Conservation (phyloP, 2,113 vertebrate genomes). For the Erythrocercus mccallii region DNA sequence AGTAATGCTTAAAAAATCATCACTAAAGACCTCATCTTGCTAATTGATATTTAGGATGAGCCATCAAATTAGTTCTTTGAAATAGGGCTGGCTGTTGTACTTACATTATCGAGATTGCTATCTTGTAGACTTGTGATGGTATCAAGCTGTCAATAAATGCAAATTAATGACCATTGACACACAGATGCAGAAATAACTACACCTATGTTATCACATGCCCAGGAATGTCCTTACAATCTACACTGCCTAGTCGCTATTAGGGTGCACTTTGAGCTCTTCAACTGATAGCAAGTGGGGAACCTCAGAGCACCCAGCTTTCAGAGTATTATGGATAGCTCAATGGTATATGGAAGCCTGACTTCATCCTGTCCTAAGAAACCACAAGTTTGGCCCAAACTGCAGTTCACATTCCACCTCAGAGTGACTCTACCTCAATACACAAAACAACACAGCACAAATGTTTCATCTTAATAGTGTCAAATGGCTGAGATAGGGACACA, state of each 20-base stretch:
- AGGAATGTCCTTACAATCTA: not conserved
- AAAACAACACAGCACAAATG: not conserved
- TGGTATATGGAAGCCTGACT: not conserved
- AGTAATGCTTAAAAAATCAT: constrained; percentile 68
- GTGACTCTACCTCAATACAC: not conserved
- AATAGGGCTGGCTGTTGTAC: constrained; percentile 27
- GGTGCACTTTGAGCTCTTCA: not conserved
- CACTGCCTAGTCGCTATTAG: not conserved
- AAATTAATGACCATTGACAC: constrained; percentile 21
- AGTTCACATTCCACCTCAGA: not conserved
- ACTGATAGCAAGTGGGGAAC: not conserved
- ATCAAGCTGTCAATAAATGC: constrained; percentile 32
- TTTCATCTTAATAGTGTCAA: not conserved
- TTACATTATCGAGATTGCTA: constrained; percentile 3
- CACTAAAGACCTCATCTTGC: constrained; percentile 64
- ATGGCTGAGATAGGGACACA: not conserved
- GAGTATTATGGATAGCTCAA: not conserved
- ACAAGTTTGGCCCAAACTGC: not conserved
- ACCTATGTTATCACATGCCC: not conserved
- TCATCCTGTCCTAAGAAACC: not conserved
- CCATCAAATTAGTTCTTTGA: constrained; percentile 71
- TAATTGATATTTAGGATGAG: constrained; percentile 71
- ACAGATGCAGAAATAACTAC: not conserved
- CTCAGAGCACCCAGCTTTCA: not conserved
- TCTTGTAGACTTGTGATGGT: constrained; percentile 37